Conservation (phyloP, 2,797 vertebrate genomes). For the Neopelma chrysocephalum region DNA sequence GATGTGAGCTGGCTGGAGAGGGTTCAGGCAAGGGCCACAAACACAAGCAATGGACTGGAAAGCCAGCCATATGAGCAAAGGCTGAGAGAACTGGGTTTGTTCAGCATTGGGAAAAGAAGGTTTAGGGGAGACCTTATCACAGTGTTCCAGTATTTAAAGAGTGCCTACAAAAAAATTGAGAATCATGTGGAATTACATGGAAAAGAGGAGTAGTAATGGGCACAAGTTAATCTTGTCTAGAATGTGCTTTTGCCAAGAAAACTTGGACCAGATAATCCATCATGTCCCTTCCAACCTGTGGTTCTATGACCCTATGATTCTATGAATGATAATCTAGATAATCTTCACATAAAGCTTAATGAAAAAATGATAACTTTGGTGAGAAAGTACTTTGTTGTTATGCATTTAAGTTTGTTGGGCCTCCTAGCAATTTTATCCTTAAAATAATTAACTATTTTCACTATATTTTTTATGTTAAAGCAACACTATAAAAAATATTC, state of each 20-base stretch:
- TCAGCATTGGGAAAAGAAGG: background rate
- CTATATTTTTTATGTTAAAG: background rate
- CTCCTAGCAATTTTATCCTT: background rate
- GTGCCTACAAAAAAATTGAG: background rate
- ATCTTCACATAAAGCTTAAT: background rate
- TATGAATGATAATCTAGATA: background rate
- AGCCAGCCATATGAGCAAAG: background rate
- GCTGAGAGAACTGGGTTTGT: background rate
- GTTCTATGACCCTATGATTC: background rate
- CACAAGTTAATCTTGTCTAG: background rate
- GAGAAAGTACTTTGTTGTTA: background rate
- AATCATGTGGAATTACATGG: background rate
- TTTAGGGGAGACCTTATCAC: background rate
- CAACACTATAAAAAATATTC: background rate
- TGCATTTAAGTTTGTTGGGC: background rate
- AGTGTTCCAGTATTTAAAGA: background rate
- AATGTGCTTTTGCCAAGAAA: background rate
- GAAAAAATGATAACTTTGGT: background rate
- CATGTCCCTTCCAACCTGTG: background rate
- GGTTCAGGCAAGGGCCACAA: background rate
- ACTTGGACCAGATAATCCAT: background rate
- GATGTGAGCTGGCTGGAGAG: background rate
- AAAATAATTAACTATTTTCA: conserved; percentile 1
- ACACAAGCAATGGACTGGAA: background rate
- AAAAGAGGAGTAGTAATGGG: background rate